Conservation (phyloP, 30 jellyfish, hydroid and myxozoan species). For the Haliclystus octoradiatus region DNA sequence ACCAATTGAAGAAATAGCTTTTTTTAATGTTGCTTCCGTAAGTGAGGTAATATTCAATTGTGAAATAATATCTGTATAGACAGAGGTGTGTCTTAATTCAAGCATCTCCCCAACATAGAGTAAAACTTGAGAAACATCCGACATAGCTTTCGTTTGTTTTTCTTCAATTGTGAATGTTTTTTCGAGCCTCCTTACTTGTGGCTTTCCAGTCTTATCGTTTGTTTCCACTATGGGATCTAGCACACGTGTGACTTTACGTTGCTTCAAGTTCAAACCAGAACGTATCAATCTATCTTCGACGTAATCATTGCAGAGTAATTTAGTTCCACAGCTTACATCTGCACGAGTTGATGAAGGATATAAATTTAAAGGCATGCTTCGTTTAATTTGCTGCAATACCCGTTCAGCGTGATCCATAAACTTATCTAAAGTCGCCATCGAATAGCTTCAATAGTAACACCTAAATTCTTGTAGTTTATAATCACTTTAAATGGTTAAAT, state of each 20-base stretch:
- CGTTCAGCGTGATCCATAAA: neutral
- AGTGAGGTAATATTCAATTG: constrained; percentile 47
- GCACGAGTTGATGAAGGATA: constrained; percentile 1
- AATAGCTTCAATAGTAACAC: too few relatives aligned
- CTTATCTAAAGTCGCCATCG: neutral
- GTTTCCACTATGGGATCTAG: constrained; percentile 6
- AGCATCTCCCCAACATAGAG: constrained; percentile 70
- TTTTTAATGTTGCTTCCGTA: constrained; percentile 43
- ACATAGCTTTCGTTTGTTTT: neutral
- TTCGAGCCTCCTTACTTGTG: neutral
- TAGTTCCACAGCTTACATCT: constrained; percentile 26
- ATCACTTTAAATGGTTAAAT: too few relatives aligned
- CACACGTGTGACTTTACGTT: constrained; percentile 31
- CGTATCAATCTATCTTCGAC: constrained; percentile 79
- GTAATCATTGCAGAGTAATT: constrained; percentile 57
- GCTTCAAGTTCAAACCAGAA: constrained; percentile 73
- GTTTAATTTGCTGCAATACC: neutral
- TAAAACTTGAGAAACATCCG: constrained; percentile 39
- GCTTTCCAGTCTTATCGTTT: neutral
- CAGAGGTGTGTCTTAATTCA: constrained; percentile 51
- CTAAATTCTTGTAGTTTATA: too few relatives aligned
- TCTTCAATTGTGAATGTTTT: neutral
- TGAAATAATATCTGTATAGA: constrained; percentile 55
- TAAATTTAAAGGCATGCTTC: neutral
- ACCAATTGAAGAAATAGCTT: constrained; percentile 51